These are phyloP conservation scores for Pseudanteris insignis DNA, from an alignment of 2,888 invertebrate species.

Conservation along the genomic window DNA sequence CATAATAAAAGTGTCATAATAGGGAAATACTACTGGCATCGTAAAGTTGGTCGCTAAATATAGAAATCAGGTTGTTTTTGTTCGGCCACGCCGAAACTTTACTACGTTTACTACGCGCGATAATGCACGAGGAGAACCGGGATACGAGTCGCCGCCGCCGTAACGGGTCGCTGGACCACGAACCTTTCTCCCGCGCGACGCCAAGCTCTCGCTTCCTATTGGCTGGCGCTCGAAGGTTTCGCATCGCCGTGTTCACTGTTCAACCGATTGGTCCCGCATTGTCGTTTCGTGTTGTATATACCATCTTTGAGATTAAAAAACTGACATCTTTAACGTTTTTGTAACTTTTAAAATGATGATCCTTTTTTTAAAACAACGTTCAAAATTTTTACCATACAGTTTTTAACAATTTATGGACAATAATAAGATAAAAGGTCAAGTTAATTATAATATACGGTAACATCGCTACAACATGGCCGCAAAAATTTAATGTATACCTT, in stretches of 20 bases:
- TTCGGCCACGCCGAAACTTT: constrained; percentile 15
- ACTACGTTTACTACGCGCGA: constrained; percentile 42
- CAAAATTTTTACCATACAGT: no score
- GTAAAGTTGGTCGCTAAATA: constrained; percentile 1
- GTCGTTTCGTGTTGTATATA: no score
- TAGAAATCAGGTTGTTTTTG: no score
- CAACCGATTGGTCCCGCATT: constrained; percentile 27
- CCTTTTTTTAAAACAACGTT: no score
- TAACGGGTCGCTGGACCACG: constrained; percentile 54
- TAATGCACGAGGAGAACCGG: constrained; percentile 37
- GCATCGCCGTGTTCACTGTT: constrained; percentile 32
- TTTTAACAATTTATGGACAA: no score
- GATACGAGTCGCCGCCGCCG: constrained; percentile 49
- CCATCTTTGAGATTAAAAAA: no score
- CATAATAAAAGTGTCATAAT: no score
- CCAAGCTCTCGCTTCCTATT: constrained; percentile 48
- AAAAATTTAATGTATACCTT: background rate
- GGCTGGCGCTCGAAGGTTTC: constrained; percentile 51
- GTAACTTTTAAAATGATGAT: no score
- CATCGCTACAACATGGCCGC: constrained; percentile 12
- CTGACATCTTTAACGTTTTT: no score
- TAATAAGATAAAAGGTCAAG: no score
- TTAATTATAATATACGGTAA: no score
- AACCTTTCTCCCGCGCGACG: constrained; percentile 57
- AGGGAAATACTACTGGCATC: no score